Conservation (phyloP, 2,888 invertebrate species). For the Fragum sueziense region DNA sequence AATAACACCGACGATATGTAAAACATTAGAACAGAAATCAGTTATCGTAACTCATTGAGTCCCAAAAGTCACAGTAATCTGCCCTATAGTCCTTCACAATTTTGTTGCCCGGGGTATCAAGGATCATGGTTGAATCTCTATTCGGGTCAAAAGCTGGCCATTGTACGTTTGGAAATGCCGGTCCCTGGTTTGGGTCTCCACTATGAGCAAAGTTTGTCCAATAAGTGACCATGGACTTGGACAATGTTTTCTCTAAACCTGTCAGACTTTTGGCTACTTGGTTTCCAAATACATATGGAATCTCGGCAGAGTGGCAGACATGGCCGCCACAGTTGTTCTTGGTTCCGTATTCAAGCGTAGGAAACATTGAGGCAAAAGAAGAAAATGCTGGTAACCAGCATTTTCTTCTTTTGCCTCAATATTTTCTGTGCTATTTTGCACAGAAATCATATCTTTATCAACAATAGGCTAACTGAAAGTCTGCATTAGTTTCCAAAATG, state of each 20-base stretch:
- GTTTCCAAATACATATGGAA: slow-evolving; percentile 69
- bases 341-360: slow-evolving; percentile 69
- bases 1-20: too few species aligned
- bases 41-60: slow-evolving; percentile 39
- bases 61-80: slow-evolving; percentile 73
- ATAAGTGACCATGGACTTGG: slow-evolving; percentile 64
- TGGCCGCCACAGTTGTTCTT: slow-evolving; percentile 69
- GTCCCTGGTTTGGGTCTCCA: slow-evolving; percentile 68
- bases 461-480: too few species aligned
- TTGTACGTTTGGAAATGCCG: slow-evolving; percentile 9
- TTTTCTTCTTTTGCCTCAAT: too few species aligned
- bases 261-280: slow-evolving; percentile 32
- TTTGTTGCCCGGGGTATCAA: slow-evolving; percentile 64
- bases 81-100: slow-evolving; percentile 56
- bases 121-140: slow-evolving; percentile 52
- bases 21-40: too few species aligned
- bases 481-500: too few species aligned
- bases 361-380: too few species aligned
- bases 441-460: too few species aligned
- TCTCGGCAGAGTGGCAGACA: slow-evolving; percentile 75
- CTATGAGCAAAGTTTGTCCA: slow-evolving; percentile 78
- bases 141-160: slow-evolving; percentile 64
- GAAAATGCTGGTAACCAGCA: too few species aligned
- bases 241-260: slow-evolving; percentile 62
- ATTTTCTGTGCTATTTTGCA: too few species aligned